Conservation (phyloP, 2,888 invertebrate genomes). For the Phortica okadai region DNA sequence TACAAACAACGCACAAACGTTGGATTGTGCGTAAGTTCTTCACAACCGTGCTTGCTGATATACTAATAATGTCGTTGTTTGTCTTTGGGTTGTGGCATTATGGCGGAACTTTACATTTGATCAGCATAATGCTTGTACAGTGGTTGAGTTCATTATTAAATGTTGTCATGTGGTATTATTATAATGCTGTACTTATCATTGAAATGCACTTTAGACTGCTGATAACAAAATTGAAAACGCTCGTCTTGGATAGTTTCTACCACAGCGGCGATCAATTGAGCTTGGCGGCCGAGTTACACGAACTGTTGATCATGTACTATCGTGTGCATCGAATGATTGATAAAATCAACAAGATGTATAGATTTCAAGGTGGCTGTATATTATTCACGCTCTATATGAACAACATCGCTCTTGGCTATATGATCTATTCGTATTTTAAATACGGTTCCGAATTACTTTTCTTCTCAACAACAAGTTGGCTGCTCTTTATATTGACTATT, state of each 20-base stretch:
- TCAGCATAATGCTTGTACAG: neutral
- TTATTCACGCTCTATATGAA: neutral
- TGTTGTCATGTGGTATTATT: conserved; percentile 1
- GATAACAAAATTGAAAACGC: neutral
- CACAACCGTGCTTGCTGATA: neutral
- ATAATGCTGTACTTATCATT: neutral
- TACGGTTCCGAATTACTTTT: neutral
- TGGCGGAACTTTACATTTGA: neutral
- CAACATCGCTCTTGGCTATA: conserved; percentile 17
- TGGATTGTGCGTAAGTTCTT: neutral
- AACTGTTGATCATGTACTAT: neutral
- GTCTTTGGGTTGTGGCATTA: neutral
- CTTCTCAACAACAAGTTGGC: neutral
- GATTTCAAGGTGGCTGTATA: neutral
- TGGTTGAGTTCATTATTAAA: neutral
- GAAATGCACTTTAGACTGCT: neutral
- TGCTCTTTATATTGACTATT: neutral
- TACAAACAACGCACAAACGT: neutral
- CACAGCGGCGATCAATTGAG: neutral
- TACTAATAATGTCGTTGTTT: neutral
- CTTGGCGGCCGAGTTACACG: neutral
- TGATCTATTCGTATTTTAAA: neutral
- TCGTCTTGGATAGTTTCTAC: neutral
- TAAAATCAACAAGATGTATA: neutral
- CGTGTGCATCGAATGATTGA: neutral